A percentile compares a stretch with the other conserved stretches of the same genome.
Evolutionary conservation across 2,797 vertebrate genomes (phyloP).

Genomic region (Mastacembelus armatus): DNA sequence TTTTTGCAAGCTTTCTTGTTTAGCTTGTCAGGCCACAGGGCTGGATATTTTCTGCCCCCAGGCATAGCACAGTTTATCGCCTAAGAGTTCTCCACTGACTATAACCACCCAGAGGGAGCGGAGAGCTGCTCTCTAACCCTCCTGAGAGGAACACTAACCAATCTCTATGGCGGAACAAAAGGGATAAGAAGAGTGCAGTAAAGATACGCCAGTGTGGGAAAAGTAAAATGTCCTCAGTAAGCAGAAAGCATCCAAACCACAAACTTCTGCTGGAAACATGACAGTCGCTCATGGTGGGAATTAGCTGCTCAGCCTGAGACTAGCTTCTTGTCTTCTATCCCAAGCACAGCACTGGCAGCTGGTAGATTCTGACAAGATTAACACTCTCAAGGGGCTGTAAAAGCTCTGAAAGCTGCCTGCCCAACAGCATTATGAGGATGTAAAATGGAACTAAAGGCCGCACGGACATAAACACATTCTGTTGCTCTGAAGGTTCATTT

Average conservation of each 20-base stretch:
- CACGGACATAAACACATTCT: slow-evolving; percentile 57
- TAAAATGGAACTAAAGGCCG: slow-evolving; percentile 48
- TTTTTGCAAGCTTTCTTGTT: slow-evolving; percentile 19
- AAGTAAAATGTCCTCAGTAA: slow-evolving; percentile 58
- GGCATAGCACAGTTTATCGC: slow-evolving; percentile 22
- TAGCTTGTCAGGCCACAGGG: slow-evolving; percentile 5
- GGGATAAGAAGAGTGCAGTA: slow-evolving; percentile 46
- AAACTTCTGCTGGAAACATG: slow-evolving; percentile 71
- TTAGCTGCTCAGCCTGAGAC: slow-evolving; percentile 54
- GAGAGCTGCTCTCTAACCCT: slow-evolving; percentile 54
- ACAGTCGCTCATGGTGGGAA: slow-evolving; percentile 54
- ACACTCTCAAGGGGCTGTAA: slow-evolving; percentile 51
- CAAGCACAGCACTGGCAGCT: slow-evolving; percentile 44
- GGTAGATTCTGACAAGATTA: slow-evolving; percentile 58
- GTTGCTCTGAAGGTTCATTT: slow-evolving; percentile 52
- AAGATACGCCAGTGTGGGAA: slow-evolving; percentile 70
- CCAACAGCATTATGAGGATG: slow-evolving; percentile 49
- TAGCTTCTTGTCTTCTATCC: slow-evolving; percentile 48
- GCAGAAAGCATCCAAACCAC: slow-evolving; percentile 63
- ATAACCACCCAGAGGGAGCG: slow-evolving; percentile 53
- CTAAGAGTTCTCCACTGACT: slow-evolving; percentile 32
- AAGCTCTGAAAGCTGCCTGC: slow-evolving; percentile 37
- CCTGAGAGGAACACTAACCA: slow-evolving; percentile 49
- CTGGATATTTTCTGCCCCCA: slow-evolving; percentile 25
- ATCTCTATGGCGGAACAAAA: slow-evolving; percentile 34